phyloP scores from a whole-genome alignment of 1,140 invertebrate species.

The Drosophila varians region DNA sequence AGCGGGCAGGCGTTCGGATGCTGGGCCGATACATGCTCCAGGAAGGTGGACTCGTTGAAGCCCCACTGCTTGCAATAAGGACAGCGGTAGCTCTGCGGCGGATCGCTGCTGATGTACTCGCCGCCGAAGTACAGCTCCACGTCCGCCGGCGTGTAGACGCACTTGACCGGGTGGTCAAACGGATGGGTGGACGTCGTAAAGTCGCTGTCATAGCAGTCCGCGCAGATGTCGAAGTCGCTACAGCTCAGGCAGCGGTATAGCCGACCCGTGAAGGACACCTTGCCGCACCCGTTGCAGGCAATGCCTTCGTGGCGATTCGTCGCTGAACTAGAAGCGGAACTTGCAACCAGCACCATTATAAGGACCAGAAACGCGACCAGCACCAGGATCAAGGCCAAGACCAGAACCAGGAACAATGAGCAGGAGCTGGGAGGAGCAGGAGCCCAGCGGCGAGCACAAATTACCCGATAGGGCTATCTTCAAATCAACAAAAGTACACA shows the following conservation, averaged over 20 bases:
- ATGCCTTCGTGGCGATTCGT: slow-evolving; percentile 70
- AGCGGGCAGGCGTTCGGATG: slow-evolving; percentile 51
- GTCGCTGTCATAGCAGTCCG: slow-evolving; percentile 57
- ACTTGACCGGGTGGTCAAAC: slow-evolving; percentile 69
- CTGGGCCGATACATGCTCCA: slow-evolving; percentile 57
- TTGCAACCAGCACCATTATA: not conserved
- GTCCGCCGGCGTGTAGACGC: slow-evolving; percentile 49
- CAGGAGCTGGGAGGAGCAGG: not conserved
- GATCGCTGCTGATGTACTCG: slow-evolving; percentile 60
- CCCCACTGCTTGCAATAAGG: slow-evolving; percentile 71
- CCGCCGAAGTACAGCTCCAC: slow-evolving; percentile 64
- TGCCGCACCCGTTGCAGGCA: slow-evolving; percentile 54
- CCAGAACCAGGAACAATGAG: not conserved
- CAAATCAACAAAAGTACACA: slow-evolving; percentile 11
- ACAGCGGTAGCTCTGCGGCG: slow-evolving; percentile 67
- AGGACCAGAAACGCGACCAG: not conserved
- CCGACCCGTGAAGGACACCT: slow-evolving; percentile 46
- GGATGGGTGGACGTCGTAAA: slow-evolving; percentile 53
- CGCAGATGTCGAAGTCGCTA: slow-evolving; percentile 54
- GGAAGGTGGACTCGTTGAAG: slow-evolving; percentile 66
- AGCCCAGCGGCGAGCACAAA: not conserved
- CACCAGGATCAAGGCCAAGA: not conserved
- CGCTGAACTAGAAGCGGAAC: not conserved
- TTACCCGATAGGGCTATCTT: slow-evolving; percentile 17
- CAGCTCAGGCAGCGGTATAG: slow-evolving; percentile 66